phyloP scores from a whole-genome alignment of 2,888 invertebrate species.

The Cerastis rubricosa region DNA sequence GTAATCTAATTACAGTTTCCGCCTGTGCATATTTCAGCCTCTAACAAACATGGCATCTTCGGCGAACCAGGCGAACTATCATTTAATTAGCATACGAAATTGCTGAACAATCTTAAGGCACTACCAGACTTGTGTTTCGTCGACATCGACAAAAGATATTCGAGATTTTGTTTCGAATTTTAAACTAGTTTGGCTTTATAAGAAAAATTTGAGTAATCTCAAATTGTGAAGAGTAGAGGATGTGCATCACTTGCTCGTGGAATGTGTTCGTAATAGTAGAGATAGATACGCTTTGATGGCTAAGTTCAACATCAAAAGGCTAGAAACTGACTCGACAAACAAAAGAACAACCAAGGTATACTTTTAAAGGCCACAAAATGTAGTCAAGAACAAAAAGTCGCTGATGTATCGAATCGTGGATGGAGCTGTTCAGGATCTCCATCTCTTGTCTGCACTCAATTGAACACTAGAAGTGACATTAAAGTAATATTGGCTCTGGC shows the following conservation, averaged over 20 bases:
- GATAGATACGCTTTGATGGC: no score
- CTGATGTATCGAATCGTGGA: no score
- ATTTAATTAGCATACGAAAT: conserved; percentile 37
- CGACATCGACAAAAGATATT: not conserved
- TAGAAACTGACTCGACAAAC: no score
- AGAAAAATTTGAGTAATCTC: not conserved
- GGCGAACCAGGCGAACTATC: conserved; percentile 15
- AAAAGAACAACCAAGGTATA: no score
- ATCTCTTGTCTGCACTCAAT: no score
- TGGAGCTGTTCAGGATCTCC: no score
- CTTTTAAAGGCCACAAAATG: no score
- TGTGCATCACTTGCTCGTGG: not conserved
- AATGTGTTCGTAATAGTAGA: not conserved
- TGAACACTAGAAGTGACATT: no score
- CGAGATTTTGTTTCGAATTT: not conserved
- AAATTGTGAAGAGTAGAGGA: not conserved
- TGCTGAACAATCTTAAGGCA: not conserved
- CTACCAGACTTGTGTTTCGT: not conserved
- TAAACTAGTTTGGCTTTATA: not conserved
- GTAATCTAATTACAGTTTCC: conserved; percentile 43
- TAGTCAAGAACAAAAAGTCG: no score
- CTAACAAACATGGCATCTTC: conserved; percentile 21
- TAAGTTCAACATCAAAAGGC: no score
- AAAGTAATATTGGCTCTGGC: not conserved
- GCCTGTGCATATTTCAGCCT: conserved; percentile 15